A percentile compares a stretch with the other conserved stretches of the same genome.
Conservation (phyloP, 2,888 invertebrate genomes). For the Mesopsocus fuscifrons region DNA sequence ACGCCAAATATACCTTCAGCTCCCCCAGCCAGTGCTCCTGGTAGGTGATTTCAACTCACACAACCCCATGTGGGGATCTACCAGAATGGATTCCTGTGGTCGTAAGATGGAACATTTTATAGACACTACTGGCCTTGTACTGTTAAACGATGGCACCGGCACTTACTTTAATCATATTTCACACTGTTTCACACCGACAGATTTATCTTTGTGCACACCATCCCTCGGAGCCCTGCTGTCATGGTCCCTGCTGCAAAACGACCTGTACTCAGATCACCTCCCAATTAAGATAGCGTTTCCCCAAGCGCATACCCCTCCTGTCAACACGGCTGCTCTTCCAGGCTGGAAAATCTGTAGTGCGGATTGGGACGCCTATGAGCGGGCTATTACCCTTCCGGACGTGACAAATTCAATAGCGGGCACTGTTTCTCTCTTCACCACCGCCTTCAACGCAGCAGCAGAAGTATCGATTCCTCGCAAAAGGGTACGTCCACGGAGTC, state of each 20-base stretch:
- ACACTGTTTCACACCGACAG: neutral
- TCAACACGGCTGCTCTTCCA: neutral
- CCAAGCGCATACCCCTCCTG: neutral
- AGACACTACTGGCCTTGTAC: neutral
- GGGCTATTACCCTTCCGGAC: neutral
- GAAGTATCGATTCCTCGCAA: neutral
- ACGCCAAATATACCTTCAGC: neutral
- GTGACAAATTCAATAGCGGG: neutral
- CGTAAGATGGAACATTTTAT: neutral
- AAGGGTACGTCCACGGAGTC: neutral
- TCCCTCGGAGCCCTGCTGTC: neutral
- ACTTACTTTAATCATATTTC: neutral
- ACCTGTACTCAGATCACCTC: neutral
- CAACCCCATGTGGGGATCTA: neutral
- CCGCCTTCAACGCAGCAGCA: neutral
- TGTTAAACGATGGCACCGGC: neutral
- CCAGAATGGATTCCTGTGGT: neutral
- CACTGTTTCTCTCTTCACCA: neutral
- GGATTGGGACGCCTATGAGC: neutral
- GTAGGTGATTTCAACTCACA: neutral
- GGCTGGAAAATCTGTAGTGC: neutral
- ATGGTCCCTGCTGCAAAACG: neutral
- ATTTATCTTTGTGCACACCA: neutral
- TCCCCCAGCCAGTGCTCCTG: constrained; percentile 2
- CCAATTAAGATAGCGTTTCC: neutral